phyloP scores from a whole-genome alignment of 2,797 vertebrate species.

The Pipistrellus pipistrellus region DNA sequence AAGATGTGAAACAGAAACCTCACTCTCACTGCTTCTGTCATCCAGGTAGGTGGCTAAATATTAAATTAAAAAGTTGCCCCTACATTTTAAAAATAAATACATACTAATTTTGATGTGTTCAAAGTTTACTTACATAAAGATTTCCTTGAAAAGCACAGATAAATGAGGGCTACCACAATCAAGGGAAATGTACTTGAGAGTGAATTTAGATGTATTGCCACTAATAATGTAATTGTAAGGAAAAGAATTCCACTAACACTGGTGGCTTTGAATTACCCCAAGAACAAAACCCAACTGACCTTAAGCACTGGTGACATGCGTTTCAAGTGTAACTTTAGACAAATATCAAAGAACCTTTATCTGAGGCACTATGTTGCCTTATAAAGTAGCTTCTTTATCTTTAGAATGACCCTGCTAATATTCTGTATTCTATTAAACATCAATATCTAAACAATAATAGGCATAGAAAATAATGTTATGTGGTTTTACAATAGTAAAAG shows the following conservation, averaged over 20 bases:
- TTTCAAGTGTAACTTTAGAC: constrained; percentile 24
- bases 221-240: neutral
- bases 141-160: neutral
- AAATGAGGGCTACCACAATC: neutral
- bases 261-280: neutral
- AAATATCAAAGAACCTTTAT: neutral
- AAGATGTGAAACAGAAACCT: neutral
- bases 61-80: neutral
- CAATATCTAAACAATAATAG: constrained; percentile 34
- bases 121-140: neutral
- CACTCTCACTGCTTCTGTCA: neutral
- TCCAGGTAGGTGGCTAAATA: neutral
- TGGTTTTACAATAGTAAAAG: neutral
- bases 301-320: neutral
- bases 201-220: neutral
- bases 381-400: neutral
- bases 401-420: neutral
- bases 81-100: constrained; percentile 1
- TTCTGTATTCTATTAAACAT: neutral
- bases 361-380: neutral
- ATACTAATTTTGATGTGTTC: neutral
- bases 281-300: neutral
- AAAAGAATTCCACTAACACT: neutral
- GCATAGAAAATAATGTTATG: neutral
- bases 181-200: neutral